Conservation (phyloP, 2,888 invertebrate genomes). For the Apoda limacodes region DNA sequence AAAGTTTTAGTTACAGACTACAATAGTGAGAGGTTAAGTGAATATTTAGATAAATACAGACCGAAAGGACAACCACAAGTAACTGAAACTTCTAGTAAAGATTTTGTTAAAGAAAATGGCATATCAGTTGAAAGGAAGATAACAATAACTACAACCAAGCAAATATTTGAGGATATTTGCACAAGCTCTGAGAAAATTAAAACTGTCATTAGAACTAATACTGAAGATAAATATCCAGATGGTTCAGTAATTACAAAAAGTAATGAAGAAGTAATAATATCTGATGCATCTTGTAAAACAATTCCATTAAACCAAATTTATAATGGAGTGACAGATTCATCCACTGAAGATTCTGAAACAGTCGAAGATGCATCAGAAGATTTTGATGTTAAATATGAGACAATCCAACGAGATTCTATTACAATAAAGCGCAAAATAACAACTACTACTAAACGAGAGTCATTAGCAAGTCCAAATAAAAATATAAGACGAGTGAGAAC, state of each 20-base stretch:
- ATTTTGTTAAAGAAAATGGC: conserved; percentile 37
- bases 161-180: conserved; percentile 40
- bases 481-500: conserved; percentile 69
- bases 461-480: conserved; percentile 57
- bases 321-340: conserved; percentile 29
- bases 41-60: conserved; percentile 38
- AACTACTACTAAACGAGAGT: conserved; percentile 58
- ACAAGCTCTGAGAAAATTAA: conserved; percentile 42
- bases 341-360: conserved; percentile 40
- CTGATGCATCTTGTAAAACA: conserved; percentile 37
- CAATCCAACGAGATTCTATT: conserved; percentile 37
- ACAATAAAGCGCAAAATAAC: conserved; percentile 52
- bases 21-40: conserved; percentile 35
- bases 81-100: conserved; percentile 30
- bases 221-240: conserved; percentile 54
- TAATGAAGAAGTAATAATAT: conserved; percentile 52
- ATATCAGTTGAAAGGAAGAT: conserved; percentile 41
- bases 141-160: conserved; percentile 39
- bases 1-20: conserved; percentile 51
- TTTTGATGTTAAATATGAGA: conserved; percentile 48
- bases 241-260: conserved; percentile 51
- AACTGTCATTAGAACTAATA: conserved; percentile 37
- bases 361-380: conserved; percentile 54
- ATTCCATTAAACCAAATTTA: conserved; percentile 24
- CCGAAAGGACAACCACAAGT: conserved; percentile 37